Conservation (phyloP, 1,140 invertebrate genomes). For the Dreissena rostriformis region DNA sequence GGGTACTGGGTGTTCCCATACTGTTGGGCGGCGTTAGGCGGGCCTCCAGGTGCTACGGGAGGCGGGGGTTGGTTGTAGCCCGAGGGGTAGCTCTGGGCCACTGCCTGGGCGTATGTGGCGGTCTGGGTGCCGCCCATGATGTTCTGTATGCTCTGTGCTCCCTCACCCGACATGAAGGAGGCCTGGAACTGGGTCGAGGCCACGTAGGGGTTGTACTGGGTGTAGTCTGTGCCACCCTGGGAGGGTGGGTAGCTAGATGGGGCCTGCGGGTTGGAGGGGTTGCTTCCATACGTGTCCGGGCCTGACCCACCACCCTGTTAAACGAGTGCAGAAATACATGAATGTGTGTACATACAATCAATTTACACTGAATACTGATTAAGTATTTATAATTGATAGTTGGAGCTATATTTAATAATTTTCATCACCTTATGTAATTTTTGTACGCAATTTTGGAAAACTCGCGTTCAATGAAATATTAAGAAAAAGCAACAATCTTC, state of each 20-base stretch:
- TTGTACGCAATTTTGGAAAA: too few relatives aligned
- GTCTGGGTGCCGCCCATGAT: slow-evolving; percentile 65
- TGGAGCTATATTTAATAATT: too few relatives aligned
- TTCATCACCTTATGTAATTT: too few relatives aligned
- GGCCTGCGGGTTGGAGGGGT: slow-evolving; percentile 55
- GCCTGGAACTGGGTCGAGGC: slow-evolving; percentile 73
- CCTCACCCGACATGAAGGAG: slow-evolving; percentile 78
- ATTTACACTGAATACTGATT: too few relatives aligned
- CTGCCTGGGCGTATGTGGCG: slow-evolving; percentile 39
- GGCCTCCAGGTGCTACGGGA: slow-evolving; percentile 1
- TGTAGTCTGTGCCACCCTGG: slow-evolving; percentile 19
- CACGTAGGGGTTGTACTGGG: slow-evolving; percentile 75
- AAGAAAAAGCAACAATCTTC: too few relatives aligned
- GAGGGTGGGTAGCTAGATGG: slow-evolving; percentile 39
- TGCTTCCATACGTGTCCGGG: slow-evolving; percentile 44
- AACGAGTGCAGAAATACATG: too few relatives aligned
- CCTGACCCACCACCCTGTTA: too few relatives aligned
- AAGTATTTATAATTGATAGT: too few relatives aligned
- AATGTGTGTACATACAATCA: too few relatives aligned
- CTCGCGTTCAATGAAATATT: too few relatives aligned
- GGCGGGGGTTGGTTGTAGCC: slow-evolving; percentile 54
- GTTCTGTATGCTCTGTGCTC: slow-evolving; percentile 74
- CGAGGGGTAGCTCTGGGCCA: slow-evolving; percentile 41
- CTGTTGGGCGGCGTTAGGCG: not conserved
- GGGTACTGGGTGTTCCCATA: slow-evolving; percentile 51